Conservation (phyloP, 1,140 invertebrate species). For the Cydia strobilella region DNA sequence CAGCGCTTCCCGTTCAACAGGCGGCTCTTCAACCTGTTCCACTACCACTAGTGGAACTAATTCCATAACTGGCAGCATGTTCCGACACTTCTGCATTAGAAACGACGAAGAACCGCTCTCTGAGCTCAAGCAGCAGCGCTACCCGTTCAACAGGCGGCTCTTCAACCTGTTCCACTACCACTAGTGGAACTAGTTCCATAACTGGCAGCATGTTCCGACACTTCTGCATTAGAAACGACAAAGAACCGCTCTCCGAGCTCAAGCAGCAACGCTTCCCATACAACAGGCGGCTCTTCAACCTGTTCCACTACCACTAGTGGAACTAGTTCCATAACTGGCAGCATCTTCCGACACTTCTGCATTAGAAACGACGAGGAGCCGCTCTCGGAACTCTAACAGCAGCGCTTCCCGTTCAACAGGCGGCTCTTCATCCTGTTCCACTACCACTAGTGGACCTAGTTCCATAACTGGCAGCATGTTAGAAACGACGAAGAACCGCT, state of each 20-base stretch:
- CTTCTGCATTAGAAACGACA: slow-evolving; percentile 88
- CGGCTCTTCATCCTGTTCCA: slow-evolving; percentile 68
- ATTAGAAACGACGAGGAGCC: slow-evolving; percentile 88
- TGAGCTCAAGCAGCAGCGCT: slow-evolving; percentile 68
- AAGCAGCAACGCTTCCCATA: slow-evolving; percentile 53
- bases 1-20: slow-evolving; percentile 56
- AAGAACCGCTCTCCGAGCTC: slow-evolving; percentile 84
- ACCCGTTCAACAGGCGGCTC: slow-evolving; percentile 58
- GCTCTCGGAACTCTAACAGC: slow-evolving; percentile 80
- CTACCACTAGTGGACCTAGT: slow-evolving; percentile 52
- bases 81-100: slow-evolving; percentile 85
- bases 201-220: too few relatives aligned
- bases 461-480: too few relatives aligned
- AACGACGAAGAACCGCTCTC: slow-evolving; percentile 86
- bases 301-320: slow-evolving; percentile 69
- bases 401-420: slow-evolving; percentile 55
- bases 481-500: too few relatives aligned
- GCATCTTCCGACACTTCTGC: slow-evolving; percentile 79
- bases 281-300: slow-evolving; percentile 57
- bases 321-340: not conserved
- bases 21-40: slow-evolving; percentile 64
- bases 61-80: not conserved
- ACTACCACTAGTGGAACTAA: slow-evolving; percentile 56
- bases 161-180: slow-evolving; percentile 72
- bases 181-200: slow-evolving; percentile 38